phyloP scores from a whole-genome alignment of 2,888 invertebrate genomes.

The Diarsia mendica region DNA sequence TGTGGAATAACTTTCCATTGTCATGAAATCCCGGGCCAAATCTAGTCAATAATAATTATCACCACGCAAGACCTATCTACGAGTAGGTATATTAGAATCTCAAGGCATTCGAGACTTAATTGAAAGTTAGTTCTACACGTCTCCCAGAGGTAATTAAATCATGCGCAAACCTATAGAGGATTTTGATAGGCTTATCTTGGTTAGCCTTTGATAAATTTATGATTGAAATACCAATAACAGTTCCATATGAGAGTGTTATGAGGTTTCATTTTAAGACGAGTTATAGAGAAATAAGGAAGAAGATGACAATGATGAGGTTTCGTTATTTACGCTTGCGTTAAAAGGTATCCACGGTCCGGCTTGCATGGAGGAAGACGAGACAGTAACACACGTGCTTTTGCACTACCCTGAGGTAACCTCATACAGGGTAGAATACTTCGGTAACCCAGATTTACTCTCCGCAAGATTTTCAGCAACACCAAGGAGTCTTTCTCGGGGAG shows the following conservation, averaged over 20 bases:
- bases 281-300: too few species aligned
- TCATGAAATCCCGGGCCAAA: background rate
- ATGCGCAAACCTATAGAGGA: constrained; percentile 2
- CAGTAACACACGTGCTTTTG: too few species aligned
- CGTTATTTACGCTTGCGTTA: background rate
- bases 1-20: background rate
- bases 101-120: background rate
- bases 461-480: too few species aligned
- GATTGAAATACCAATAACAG: background rate
- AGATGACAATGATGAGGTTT: background rate
- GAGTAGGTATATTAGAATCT: background rate
- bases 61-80: background rate
- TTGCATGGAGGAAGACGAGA: too few species aligned
- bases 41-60: constrained; percentile 4
- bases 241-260: too few species aligned
- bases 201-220: background rate
- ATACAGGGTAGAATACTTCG: too few species aligned
- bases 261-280: too few species aligned
- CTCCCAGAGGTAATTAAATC: constrained; percentile 7
- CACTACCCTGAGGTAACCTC: too few species aligned
- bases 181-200: background rate
- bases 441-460: too few species aligned
- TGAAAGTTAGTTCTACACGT: constrained; percentile 23
- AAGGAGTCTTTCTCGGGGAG: too few species aligned
- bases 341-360: background rate